These are phyloP conservation scores for Atta texana DNA, from an alignment of 1,140 invertebrate genomes.

Conservation along the genomic window DNA sequence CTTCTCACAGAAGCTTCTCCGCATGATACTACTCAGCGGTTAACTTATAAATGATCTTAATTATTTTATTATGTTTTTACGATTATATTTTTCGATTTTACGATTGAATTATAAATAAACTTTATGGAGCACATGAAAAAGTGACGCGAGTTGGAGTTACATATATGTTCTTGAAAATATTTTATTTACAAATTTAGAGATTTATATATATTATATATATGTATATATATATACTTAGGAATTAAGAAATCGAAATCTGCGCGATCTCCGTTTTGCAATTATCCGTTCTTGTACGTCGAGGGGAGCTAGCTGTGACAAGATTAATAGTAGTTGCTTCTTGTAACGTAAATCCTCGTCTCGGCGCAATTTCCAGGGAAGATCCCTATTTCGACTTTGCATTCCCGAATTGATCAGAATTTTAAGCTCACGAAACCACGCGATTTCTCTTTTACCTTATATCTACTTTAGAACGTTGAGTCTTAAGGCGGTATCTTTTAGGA, in stretches of 20 bases:
- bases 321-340: constrained; percentile 61
- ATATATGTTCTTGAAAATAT: background rate
- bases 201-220: background rate
- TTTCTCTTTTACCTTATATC: constrained; percentile 54
- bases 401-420: constrained; percentile 72
- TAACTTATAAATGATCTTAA: background rate
- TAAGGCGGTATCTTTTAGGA: constrained; percentile 64
- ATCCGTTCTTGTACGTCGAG: constrained; percentile 50
- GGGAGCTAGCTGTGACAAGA: constrained; percentile 45
- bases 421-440: constrained; percentile 62
- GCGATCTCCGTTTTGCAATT: constrained; percentile 35
- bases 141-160: background rate
- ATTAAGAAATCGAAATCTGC: constrained; percentile 36
- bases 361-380: constrained; percentile 64
- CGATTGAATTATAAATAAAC: background rate
- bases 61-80: background rate
- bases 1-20: constrained; percentile 24
- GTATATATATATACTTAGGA: background rate
- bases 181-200: background rate
- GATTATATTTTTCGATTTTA: background rate
- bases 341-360: constrained; percentile 64
- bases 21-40: background rate
- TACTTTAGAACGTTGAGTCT: constrained; percentile 48
- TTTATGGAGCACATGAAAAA: background rate
- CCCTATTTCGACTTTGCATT: constrained; percentile 68